Evolutionary conservation across 2,113 vertebrate species (phyloP).

Genomic region (Calonectris borealis): DNA sequence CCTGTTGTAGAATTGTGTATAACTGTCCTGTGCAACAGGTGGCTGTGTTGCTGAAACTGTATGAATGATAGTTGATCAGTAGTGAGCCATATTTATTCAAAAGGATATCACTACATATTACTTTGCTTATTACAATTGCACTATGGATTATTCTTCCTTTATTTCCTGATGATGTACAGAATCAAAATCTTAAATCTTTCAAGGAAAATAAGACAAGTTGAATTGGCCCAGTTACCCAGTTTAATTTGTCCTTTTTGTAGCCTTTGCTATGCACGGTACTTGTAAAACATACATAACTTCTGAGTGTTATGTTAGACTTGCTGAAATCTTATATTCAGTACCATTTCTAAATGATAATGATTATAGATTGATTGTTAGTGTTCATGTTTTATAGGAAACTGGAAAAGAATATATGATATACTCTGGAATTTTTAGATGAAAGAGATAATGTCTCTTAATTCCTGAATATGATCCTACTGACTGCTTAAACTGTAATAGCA

Average conservation of each 20-base stretch:
- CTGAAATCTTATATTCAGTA: constrained; percentile 57
- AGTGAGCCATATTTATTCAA: constrained; percentile 76
- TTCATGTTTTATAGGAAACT: constrained; percentile 67
- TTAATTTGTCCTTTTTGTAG: constrained; percentile 65
- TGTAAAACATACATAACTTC: constrained; percentile 57
- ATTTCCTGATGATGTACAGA: constrained; percentile 73
- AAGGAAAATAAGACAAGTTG: constrained; percentile 63
- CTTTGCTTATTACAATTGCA: constrained; percentile 74
- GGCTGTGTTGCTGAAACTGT: constrained; percentile 44
- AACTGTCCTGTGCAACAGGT: constrained; percentile 54
- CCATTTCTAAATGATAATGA: constrained; percentile 57
- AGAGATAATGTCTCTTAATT: constrained; percentile 24
- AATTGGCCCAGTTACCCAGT: constrained; percentile 64
- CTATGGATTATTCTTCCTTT: constrained; percentile 72
- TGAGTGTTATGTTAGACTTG: constrained; percentile 57
- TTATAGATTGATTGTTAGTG: constrained; percentile 48
- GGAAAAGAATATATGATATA: constrained; percentile 51
- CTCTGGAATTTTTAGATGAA: constrained; percentile 35
- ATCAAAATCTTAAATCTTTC: constrained; percentile 61
- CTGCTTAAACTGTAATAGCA: constrained; percentile 30
- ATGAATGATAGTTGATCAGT: constrained; percentile 45
- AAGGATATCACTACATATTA: constrained; percentile 66
- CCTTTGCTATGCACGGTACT: constrained; percentile 73
- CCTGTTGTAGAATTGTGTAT: constrained; percentile 53
- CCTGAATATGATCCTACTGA: constrained; percentile 24